Conservation (phyloP, 2,888 invertebrate genomes). For the Nebria salina region DNA sequence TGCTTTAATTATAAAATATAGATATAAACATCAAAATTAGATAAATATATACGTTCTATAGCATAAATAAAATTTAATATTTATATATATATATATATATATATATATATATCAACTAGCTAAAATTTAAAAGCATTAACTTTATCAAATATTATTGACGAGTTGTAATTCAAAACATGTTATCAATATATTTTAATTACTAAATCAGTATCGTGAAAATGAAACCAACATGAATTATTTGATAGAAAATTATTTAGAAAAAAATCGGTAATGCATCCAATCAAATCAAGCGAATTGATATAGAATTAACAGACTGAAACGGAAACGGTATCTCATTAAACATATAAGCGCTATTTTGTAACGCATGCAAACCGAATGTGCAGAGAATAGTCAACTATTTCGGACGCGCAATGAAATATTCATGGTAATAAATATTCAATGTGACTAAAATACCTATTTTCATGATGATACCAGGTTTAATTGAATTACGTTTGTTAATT, state of each 20-base stretch:
- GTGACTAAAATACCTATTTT: constrained; percentile 44
- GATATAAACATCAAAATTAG: too few relatives aligned
- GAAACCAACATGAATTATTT: constrained; percentile 10
- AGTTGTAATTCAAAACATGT: background rate
- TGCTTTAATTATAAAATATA: too few relatives aligned
- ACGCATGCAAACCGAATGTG: background rate
- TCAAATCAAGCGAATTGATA: constrained; percentile 7
- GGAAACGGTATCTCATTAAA: constrained; percentile 37
- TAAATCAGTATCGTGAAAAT: constrained; percentile 5
- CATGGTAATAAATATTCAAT: constrained; percentile 44
- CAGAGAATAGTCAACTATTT: constrained; percentile 22
- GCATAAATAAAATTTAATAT: too few relatives aligned
- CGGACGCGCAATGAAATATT: constrained; percentile 38
- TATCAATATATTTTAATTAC: constrained; percentile 19
- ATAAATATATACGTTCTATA: too few relatives aligned
- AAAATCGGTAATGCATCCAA: constrained; percentile 28
- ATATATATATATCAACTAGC: too few relatives aligned
- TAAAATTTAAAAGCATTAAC: background rate
- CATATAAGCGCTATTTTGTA: background rate
- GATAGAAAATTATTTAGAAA: background rate
- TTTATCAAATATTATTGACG: background rate
- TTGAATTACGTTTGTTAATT: constrained; percentile 43
- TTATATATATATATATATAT: too few relatives aligned
- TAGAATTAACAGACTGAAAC: constrained; percentile 24
- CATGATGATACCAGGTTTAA: constrained; percentile 34